phyloP scores from a whole-genome alignment of 2,888 invertebrate species.

The Kryphioiulus occultus region DNA sequence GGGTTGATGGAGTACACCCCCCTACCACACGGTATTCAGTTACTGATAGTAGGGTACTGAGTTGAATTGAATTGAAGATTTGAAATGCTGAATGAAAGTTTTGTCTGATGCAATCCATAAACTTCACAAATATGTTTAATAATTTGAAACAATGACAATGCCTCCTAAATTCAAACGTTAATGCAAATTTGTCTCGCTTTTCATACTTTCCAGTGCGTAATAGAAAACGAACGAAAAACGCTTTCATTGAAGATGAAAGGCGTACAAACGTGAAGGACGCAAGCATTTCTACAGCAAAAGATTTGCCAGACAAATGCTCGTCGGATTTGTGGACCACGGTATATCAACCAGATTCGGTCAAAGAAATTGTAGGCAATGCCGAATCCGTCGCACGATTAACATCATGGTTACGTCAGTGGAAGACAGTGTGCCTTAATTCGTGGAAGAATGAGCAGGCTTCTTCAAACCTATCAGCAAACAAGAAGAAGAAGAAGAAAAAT shows the following conservation, averaged over 20 bases:
- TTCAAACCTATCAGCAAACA: neutral
- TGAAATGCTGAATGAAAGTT: too few relatives aligned
- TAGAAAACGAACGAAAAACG: neutral
- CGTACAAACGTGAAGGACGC: too few relatives aligned
- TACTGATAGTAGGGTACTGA: too few relatives aligned
- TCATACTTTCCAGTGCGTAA: too few relatives aligned
- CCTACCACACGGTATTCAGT: too few relatives aligned
- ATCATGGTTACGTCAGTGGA: neutral
- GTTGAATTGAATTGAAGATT: too few relatives aligned
- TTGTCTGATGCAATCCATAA: too few relatives aligned
- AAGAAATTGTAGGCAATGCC: slow-evolving; percentile 27
- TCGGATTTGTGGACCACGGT: slow-evolving; percentile 41
- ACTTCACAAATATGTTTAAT: too few relatives aligned
- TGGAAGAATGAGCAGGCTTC: neutral
- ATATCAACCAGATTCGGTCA: neutral
- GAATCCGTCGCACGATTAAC: neutral
- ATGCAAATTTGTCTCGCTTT: too few relatives aligned
- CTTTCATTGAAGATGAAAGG: neutral
- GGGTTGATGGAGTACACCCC: too few relatives aligned
- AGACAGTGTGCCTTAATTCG: neutral
- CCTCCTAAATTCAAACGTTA: too few relatives aligned
- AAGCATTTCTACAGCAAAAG: neutral
- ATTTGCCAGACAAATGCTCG: neutral
- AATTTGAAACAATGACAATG: too few relatives aligned
- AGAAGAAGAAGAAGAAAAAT: neutral